Percentiles rank a stretch among this genome's conserved stretches.
Evolutionary conservation across 2,797 vertebrate genomes (phyloP).

Genomic region (Pangasius krempfi): DNA sequence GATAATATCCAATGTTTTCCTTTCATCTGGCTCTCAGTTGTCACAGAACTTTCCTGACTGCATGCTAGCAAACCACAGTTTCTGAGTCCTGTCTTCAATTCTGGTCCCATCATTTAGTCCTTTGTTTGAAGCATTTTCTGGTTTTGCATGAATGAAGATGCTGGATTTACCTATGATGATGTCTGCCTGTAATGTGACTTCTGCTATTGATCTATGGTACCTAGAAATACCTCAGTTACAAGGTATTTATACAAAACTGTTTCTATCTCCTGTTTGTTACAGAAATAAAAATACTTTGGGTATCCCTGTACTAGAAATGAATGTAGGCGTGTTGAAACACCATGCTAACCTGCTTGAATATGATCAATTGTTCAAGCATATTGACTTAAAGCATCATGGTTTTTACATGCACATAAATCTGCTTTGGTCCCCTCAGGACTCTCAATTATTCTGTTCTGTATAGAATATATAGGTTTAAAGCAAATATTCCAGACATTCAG

Average conservation of each 20-base stretch:
- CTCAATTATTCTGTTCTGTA: slow-evolving; percentile 14
- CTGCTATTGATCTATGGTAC: neutral
- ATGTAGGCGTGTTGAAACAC: neutral
- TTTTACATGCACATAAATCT: slow-evolving; percentile 36
- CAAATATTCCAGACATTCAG: slow-evolving; percentile 36
- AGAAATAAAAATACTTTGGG: neutral
- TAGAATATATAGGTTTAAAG: slow-evolving; percentile 18
- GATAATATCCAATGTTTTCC: neutral
- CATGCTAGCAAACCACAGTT: neutral
- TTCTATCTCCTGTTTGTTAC: neutral
- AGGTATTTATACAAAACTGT: neutral
- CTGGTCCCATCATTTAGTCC: neutral
- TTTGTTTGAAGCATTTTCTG: neutral
- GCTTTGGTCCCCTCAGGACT: slow-evolving; percentile 34
- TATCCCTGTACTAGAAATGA: neutral
- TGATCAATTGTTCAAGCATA: slow-evolving; percentile 10
- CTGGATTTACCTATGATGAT: neutral
- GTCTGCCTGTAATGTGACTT: neutral
- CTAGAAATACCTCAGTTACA: neutral
- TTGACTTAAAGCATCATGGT: slow-evolving; percentile 6
- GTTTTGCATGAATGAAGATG: neutral
- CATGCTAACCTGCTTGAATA: neutral
- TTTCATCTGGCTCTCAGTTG: neutral
- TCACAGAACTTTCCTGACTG: neutral
- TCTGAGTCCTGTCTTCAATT: neutral